Percentiles rank a stretch among this genome's conserved stretches.
Evolutionary conservation across 2,113 vertebrate species (phyloP).

Genomic region (Tretioscincus oriximinensis): DNA sequence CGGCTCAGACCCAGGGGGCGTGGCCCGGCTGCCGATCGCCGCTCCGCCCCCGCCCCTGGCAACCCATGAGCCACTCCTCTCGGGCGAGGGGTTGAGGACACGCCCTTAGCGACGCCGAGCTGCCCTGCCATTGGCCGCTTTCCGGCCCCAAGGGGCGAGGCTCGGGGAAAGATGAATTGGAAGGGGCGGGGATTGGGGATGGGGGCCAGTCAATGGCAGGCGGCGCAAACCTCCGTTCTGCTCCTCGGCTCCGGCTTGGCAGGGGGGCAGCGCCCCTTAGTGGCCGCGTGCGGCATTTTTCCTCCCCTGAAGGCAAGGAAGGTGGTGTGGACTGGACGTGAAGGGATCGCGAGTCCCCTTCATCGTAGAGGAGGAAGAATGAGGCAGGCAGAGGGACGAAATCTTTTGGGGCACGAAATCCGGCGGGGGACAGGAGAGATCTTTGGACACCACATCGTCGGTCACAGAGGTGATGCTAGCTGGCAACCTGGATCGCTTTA

Average conservation of each 20-base stretch:
- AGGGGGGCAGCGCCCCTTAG: conserved; percentile 66
- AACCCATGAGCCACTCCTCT: conserved; percentile 42
- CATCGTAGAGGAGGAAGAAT: not conserved
- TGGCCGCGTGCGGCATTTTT: conserved; percentile 50
- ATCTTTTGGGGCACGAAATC: no score
- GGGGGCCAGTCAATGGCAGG: conserved; percentile 6
- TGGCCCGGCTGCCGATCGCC: conserved; percentile 45
- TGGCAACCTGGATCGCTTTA: no score
- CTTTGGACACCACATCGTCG: no score
- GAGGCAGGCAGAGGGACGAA: no score
- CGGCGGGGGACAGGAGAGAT: no score
- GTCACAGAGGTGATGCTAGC: no score
- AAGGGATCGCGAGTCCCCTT: not conserved
- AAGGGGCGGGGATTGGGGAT: conserved; percentile 57
- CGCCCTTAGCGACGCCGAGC: conserved; percentile 45
- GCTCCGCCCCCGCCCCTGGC: conserved; percentile 39
- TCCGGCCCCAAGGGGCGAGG: conserved; percentile 24
- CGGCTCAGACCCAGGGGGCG: conserved; percentile 49
- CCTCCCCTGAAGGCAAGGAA: conserved; percentile 28
- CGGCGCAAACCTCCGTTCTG: conserved; percentile 18
- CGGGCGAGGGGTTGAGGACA: not conserved
- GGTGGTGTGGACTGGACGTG: not conserved
- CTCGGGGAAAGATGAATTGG: conserved; percentile 71
- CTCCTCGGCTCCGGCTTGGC: not conserved
- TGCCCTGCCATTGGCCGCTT: conserved; percentile 40